Conservation (phyloP, 1,140 invertebrate species). For the Drosophila kikkawai region DNA sequence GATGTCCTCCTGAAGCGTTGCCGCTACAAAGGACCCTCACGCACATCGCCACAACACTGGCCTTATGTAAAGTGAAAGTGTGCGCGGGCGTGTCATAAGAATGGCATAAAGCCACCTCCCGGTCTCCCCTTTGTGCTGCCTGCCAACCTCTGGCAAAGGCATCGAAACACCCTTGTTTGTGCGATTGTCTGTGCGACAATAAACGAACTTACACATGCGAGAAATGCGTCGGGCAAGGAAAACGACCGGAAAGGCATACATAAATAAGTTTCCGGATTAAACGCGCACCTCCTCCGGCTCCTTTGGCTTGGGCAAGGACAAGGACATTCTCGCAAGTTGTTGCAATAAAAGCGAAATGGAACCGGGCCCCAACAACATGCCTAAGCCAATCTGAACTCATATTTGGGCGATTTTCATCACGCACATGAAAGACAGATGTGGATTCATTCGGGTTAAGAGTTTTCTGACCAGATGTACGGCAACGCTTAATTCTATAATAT, state of each 20-base stretch:
- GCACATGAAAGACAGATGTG: conserved; percentile 39
- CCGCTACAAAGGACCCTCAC: conserved; percentile 58
- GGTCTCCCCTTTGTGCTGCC: not conserved
- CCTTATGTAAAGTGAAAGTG: conserved; percentile 82
- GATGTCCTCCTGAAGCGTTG: conserved; percentile 39
- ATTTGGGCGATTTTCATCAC: conserved; percentile 34
- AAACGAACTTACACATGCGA: conserved; percentile 60
- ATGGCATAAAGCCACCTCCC: conserved; percentile 42
- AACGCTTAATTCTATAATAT: no score
- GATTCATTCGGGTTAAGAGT: conserved; percentile 6
- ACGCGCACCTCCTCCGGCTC: conserved; percentile 49
- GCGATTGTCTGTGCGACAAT: conserved; percentile 57
- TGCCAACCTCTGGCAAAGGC: conserved; percentile 2
- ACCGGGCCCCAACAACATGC: conserved; percentile 28
- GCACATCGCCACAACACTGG: conserved; percentile 9
- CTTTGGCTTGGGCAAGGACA: conserved; percentile 9
- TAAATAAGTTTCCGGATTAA: conserved; percentile 83
- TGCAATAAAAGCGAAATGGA: conserved; percentile 71
- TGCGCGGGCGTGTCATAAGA: conserved; percentile 77
- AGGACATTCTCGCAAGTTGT: conserved; percentile 63
- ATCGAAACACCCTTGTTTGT: conserved; percentile 38
- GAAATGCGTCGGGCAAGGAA: conserved; percentile 72
- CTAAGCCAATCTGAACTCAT: conserved; percentile 27
- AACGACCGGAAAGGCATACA: conserved; percentile 81
- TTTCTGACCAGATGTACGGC: conserved; percentile 1